Conservation (phyloP, 2,797 vertebrate species). For the Pipistrellus kuhlii region DNA sequence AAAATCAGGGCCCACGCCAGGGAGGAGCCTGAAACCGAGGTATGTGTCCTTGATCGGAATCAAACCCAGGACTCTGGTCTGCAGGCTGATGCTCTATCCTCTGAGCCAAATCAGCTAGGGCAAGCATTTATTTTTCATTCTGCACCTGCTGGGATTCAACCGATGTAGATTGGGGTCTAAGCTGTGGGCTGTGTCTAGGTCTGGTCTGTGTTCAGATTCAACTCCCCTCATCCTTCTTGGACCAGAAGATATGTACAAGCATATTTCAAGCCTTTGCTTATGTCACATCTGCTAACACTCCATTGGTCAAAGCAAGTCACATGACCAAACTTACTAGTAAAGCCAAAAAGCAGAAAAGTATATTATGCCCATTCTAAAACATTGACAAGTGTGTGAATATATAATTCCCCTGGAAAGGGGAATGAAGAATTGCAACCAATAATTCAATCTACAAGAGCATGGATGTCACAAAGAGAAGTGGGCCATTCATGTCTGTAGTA, state of each 20-base stretch:
- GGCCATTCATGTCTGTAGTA: neutral
- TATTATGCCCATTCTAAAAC: neutral
- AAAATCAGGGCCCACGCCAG: too few relatives aligned
- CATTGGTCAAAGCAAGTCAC: conserved; percentile 13
- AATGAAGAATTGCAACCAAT: conserved; percentile 10
- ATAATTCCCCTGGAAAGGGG: neutral
- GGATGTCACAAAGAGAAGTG: neutral
- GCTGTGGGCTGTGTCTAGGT: neutral
- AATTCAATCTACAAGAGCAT: neutral
- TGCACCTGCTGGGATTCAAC: neutral
- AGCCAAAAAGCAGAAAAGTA: neutral
- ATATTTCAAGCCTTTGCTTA: neutral
- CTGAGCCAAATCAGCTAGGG: too few relatives aligned
- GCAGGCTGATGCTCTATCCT: too few relatives aligned
- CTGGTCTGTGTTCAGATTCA: neutral
- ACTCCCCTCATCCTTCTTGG: neutral
- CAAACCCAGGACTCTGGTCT: too few relatives aligned
- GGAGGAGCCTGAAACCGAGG: too few relatives aligned
- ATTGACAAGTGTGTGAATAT: neutral
- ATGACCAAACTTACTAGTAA: neutral
- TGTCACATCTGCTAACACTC: neutral
- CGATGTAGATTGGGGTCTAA: neutral
- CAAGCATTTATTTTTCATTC: conserved; percentile 34
- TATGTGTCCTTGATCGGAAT: too few relatives aligned
- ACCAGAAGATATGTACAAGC: neutral